Evolutionary conservation across 2,113 vertebrate genomes (phyloP).

Genomic region (Callospermophilus lateralis): DNA sequence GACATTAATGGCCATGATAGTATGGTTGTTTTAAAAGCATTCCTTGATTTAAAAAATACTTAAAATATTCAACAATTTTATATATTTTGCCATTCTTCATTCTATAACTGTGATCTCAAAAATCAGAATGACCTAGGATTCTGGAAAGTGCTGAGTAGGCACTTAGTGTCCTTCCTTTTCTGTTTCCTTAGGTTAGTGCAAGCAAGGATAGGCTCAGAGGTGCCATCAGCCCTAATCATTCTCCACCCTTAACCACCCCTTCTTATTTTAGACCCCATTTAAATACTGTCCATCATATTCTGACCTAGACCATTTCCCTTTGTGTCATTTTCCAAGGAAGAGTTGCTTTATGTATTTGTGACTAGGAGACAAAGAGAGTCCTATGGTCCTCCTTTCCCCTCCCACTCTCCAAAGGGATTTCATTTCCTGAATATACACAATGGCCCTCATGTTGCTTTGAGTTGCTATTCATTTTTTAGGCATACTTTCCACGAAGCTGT

Average conservation of each 20-base stretch:
- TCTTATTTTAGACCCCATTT: not conserved
- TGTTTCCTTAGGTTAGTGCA: not conserved
- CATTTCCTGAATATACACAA: not conserved
- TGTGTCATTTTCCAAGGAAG: slow-evolving; percentile 1
- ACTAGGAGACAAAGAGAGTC: not conserved
- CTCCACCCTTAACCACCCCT: not conserved
- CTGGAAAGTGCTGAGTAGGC: not conserved
- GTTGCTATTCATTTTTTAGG: slow-evolving; percentile 35
- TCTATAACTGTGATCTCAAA: slow-evolving; percentile 36
- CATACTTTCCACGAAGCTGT: not conserved
- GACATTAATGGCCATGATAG: not conserved
- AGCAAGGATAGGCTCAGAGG: not conserved
- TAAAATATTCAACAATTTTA: slow-evolving; percentile 41
- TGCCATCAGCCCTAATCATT: not conserved
- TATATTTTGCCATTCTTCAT: slow-evolving; percentile 18
- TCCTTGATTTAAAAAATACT: slow-evolving; percentile 49
- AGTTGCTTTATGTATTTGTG: not conserved
- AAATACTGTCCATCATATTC: not conserved
- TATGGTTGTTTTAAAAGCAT: not conserved
- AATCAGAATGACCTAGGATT: not conserved
- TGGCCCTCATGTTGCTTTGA: not conserved
- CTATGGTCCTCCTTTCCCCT: not conserved
- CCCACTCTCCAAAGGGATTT: not conserved
- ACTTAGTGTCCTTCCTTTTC: not conserved
- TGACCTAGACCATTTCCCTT: not conserved